These are phyloP conservation scores for Prosopocoilus inquinatus DNA, from an alignment of 2,888 invertebrate species.

Conservation along the genomic window DNA sequence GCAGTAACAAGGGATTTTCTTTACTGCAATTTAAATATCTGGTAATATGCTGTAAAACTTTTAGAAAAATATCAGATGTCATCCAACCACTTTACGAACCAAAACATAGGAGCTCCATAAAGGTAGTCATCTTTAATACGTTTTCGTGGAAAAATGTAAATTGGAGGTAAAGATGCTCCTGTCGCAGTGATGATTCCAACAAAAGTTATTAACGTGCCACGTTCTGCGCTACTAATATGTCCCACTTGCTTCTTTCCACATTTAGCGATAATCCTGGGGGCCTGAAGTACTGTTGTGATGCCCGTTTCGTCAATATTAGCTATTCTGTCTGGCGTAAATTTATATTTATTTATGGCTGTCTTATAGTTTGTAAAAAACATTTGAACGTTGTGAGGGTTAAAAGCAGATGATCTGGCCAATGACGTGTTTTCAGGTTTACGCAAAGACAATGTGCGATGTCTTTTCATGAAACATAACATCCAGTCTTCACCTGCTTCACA, in stretches of 20 bases:
- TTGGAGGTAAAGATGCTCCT: slow-evolving; percentile 31
- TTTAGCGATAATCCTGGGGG: slow-evolving; percentile 27
- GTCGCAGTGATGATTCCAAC: slow-evolving; percentile 30
- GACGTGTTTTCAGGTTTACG: background rate
- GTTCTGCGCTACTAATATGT: slow-evolving; percentile 29
- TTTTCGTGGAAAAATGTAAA: slow-evolving; percentile 27
- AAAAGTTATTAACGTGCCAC: slow-evolving; percentile 32
- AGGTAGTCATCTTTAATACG: slow-evolving; percentile 12
- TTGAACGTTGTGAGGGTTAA: background rate
- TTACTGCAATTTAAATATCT: too few species aligned
- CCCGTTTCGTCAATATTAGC: slow-evolving; percentile 1
- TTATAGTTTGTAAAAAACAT: background rate
- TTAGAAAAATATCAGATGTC: slow-evolving; percentile 31
- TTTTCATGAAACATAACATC: background rate
- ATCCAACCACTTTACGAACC: slow-evolving; percentile 36
- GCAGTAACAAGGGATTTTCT: slow-evolving; percentile 26
- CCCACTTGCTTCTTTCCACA: slow-evolving; percentile 25
- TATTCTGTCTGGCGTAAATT: background rate
- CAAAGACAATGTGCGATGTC: background rate
- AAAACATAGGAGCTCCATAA: slow-evolving; percentile 30
- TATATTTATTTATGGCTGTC: background rate
- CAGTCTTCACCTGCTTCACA: background rate
- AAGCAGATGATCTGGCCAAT: background rate
- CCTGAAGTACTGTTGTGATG: slow-evolving; percentile 22
- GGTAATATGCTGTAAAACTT: slow-evolving; percentile 33